These are phyloP conservation scores for Ectobius pallidus DNA, from an alignment of 2,888 invertebrate genomes.

Conservation along the genomic window DNA sequence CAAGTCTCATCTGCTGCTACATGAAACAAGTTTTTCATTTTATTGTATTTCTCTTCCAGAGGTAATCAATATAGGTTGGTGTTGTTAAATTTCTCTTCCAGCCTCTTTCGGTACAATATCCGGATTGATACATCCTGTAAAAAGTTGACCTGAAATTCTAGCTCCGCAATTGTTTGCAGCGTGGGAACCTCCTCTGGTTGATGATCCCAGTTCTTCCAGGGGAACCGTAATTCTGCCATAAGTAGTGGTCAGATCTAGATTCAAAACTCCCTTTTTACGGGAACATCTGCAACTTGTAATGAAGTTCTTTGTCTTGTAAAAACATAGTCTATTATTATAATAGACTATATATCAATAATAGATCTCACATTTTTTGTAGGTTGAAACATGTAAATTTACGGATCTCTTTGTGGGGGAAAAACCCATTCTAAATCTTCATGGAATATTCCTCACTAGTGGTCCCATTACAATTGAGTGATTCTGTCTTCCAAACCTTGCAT, in stretches of 20 bases:
- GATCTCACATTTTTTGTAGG: background rate
- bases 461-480: no score
- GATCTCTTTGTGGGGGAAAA: no score
- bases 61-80: background rate
- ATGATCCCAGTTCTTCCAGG: background rate
- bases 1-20: no score
- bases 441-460: no score
- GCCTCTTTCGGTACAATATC: no score
- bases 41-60: background rate
- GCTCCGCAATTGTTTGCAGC: background rate
- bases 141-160: background rate
- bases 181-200: background rate
- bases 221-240: background rate
- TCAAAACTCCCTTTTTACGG: background rate
- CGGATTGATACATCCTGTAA: background rate
- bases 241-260: background rate
- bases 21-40: background rate
- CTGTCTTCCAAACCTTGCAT: no score
- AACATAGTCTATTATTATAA: background rate
- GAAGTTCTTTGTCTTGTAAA: background rate
- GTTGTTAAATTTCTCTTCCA: background rate
- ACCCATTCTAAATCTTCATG: background rate
- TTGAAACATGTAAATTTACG: no score
- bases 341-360: background rate
- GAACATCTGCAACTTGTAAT: background rate